Evolutionary conservation across 2,113 vertebrate genomes (phyloP).

Genomic region (Tamias sibiricus): DNA sequence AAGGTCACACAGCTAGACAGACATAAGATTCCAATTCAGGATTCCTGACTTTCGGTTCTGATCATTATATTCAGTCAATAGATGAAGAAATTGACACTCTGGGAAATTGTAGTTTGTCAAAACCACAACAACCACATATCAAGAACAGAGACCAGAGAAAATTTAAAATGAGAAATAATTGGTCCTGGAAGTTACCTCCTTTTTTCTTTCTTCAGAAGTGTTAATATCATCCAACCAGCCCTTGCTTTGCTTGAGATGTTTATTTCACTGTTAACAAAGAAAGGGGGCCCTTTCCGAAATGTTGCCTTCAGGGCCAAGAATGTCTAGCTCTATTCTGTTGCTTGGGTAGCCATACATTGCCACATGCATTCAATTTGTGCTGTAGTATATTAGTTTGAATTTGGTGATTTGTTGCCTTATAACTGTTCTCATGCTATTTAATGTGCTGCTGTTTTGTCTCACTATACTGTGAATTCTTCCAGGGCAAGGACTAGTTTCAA

Average conservation of each 20-base stretch:
- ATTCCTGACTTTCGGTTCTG: slow-evolving; percentile 27
- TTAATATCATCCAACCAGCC: slow-evolving; percentile 52
- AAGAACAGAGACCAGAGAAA: slow-evolving; percentile 39
- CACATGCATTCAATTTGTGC: slow-evolving; percentile 71
- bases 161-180: slow-evolving; percentile 51
- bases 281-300: slow-evolving; percentile 51
- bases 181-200: not conserved
- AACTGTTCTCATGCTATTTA: slow-evolving; percentile 46
- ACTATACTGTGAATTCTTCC: slow-evolving; percentile 37
- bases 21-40: slow-evolving; percentile 30
- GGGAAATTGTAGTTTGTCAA: not conserved
- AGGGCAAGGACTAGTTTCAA: slow-evolving; percentile 47
- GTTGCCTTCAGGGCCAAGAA: slow-evolving; percentile 60
- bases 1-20: slow-evolving; percentile 34
- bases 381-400: slow-evolving; percentile 56
- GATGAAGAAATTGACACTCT: slow-evolving; percentile 11
- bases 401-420: slow-evolving; percentile 65
- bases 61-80: not conserved
- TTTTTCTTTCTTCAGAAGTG: slow-evolving; percentile 54
- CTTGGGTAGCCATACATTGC: slow-evolving; percentile 43
- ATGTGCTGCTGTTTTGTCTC: slow-evolving; percentile 51
- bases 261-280: slow-evolving; percentile 65
- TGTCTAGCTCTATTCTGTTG: slow-evolving; percentile 50
- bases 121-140: not conserved
- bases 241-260: slow-evolving; percentile 57